Evolutionary conservation across 2,888 invertebrate species (phyloP).

Genomic region (Amphiduros pacificus): DNA sequence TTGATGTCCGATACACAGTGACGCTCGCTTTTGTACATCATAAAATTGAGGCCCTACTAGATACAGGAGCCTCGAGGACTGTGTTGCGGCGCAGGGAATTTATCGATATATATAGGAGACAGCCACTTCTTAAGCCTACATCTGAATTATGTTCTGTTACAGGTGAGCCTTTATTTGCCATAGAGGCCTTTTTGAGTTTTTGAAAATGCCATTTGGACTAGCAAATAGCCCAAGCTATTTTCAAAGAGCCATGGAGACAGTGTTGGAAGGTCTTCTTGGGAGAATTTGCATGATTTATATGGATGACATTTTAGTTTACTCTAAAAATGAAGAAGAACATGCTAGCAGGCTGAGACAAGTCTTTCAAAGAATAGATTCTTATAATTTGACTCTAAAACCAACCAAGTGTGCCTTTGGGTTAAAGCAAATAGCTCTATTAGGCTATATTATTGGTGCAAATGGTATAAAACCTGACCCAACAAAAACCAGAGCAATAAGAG

Average conservation of each 20-base stretch:
- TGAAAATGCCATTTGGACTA: constrained; percentile 24
- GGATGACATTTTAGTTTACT: constrained; percentile 25
- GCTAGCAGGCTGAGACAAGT: constrained; percentile 11
- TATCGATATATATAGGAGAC: too few relatives aligned
- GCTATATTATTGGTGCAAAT: constrained; percentile 12
- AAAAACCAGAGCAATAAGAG: constrained; percentile 15
- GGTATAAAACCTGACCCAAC: constrained; percentile 24
- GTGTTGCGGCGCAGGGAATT: too few relatives aligned
- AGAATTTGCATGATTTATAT: constrained; percentile 17
- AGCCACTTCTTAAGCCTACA: too few relatives aligned
- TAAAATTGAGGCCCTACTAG: too few relatives aligned
- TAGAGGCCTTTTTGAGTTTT: constrained; percentile 20
- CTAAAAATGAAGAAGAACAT: constrained; percentile 11
- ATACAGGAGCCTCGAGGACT: too few relatives aligned
- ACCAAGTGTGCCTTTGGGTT: constrained; percentile 24
- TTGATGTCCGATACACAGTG: too few relatives aligned
- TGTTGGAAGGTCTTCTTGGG: constrained; percentile 7
- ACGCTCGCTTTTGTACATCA: too few relatives aligned
- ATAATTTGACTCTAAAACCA: constrained; percentile 21
- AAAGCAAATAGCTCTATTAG: constrained; percentile 20
- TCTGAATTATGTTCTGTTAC: too few relatives aligned
- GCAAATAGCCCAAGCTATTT: constrained; percentile 23
- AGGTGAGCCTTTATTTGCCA: constrained; percentile 19
- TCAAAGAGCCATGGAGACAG: constrained; percentile 20
- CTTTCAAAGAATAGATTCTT: constrained; percentile 12